Evolutionary conservation across 2,113 vertebrate genomes (phyloP).

Genomic region (Varanus salvator): DNA sequence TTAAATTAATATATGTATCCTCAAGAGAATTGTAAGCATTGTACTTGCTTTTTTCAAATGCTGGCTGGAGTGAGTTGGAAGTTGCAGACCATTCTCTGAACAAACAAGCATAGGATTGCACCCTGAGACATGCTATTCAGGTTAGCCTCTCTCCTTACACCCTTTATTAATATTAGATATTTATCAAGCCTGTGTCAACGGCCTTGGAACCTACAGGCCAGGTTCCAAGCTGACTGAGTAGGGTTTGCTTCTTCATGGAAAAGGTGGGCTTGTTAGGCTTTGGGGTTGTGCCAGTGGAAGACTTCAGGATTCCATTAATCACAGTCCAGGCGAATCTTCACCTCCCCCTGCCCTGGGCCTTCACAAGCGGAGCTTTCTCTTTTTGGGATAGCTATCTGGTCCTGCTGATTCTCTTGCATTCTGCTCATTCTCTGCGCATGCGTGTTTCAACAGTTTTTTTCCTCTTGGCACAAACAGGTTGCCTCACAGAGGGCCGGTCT

Average conservation of each 20-base stretch:
- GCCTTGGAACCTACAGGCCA: not conserved
- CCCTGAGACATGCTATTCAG: too few relatives aligned
- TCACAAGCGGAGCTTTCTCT: rapidly evolving
- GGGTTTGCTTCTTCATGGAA: not conserved
- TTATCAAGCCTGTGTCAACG: not conserved
- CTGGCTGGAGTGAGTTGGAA: too few relatives aligned
- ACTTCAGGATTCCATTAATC: not conserved
- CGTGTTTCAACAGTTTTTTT: not conserved
- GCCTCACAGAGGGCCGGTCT: not conserved
- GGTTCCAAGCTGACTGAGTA: not conserved
- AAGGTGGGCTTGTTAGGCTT: not conserved
- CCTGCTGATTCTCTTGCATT: rapidly evolving
- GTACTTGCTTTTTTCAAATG: too few relatives aligned
- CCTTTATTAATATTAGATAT: too few relatives aligned
- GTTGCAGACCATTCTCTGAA: too few relatives aligned
- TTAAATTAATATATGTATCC: too few relatives aligned
- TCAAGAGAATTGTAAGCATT: too few relatives aligned
- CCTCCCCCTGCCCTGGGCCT: not conserved
- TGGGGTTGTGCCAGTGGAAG: not conserved
- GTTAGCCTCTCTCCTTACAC: not conserved
- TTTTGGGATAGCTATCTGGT: not conserved
- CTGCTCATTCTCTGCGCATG: too few relatives aligned
- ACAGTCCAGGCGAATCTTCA: not conserved
- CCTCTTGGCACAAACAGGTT: not conserved
- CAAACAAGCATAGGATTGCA: too few relatives aligned